Base-by-base conservation (phyloP, 2,797 vertebrate genomes). In the Argentina silus region DNA sequence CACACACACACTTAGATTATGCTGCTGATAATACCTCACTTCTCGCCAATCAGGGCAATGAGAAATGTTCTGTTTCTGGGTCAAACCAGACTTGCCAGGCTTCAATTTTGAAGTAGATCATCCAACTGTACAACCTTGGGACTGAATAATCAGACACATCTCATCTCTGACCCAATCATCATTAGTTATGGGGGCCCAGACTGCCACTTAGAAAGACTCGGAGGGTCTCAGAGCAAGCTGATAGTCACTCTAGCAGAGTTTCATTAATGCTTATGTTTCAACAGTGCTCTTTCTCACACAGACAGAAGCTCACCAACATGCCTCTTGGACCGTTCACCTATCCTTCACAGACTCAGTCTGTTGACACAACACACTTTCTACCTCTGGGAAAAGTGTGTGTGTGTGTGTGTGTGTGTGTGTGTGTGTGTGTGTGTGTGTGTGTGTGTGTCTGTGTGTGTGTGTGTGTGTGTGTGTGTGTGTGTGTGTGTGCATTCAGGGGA, bases 331-430 rank as follows among this genome's bases (percentile, higher is more conserved):
- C 2, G 0, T 15, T 48, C 19, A 47, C 56, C 62, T 55, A 19
- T 70, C 1, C 43, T 64, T 72, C 47, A 45, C 47, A 63, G 11
- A 43, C 59, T 61, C 59, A 56, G 15, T 48, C 9, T 75, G 75
- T 77, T 68, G 62, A 59, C n/a, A 68, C 65, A 71, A 76, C 55
- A 70, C 11, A 27, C 10, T 73, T 7, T 12, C 17, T 48, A 48
- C 47, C 5, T n/a, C 47, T 69, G 42, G 48, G 17, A 23, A 23
- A 9, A 12, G 19, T 59, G 56, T 50, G 48, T 50, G 48, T 59
- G 56, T 21, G 67, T 56, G 51, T 48, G 36, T n/a, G 42, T 15
- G 9, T 65, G 62, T 7, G 48, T 7, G 48, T 50, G 48, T 50
- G 66, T 8, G 11, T 7, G 4, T 67, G 66, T 50, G 47, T 50